Evolutionary conservation across 1,140 invertebrate species (phyloP).

Genomic region (Conus ventricosus): DNA sequence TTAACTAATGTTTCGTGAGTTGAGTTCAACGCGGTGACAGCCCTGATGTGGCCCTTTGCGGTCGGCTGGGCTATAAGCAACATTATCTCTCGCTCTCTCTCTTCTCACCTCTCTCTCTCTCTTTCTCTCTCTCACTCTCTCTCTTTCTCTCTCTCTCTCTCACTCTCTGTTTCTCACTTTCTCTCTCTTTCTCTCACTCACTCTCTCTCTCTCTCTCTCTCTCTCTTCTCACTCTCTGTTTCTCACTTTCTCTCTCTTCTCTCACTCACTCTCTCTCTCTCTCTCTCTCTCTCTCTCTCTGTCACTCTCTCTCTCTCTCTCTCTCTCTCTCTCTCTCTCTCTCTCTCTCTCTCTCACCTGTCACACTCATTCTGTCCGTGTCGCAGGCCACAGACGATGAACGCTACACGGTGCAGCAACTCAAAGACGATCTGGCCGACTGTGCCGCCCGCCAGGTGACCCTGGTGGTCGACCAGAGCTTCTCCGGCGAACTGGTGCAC

Average conservation of each 20-base stretch:
- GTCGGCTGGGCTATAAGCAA: no score
- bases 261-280: neutral
- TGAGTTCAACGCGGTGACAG: no score
- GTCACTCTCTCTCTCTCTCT: no score
- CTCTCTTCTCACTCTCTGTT: neutral
- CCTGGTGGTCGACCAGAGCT: slow-evolving; percentile 77
- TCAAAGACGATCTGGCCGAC: slow-evolving; percentile 74
- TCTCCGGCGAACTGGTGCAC: slow-evolving; percentile 73
- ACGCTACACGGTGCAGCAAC: slow-evolving; percentile 75
- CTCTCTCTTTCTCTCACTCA: neutral
- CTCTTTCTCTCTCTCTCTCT: neutral
- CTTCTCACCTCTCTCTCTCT: no score
- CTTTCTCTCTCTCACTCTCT: no score
- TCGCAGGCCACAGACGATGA: slow-evolving; percentile 74
- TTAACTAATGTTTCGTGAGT: no score
- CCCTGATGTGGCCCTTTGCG: no score
- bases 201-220: neutral
- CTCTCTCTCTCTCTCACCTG: neutral
- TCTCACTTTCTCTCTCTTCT: neutral
- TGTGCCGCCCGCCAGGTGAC: slow-evolving; percentile 77
- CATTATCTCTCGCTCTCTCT: no score
- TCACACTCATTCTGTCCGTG: no score
- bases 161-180: neutral
- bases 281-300: neutral
- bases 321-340: no score